Percentiles rank a stretch among this genome's conserved stretches.
Evolutionary conservation across 2,113 vertebrate species (phyloP).

Genomic region (sheep (Ovis aries)): DNA sequence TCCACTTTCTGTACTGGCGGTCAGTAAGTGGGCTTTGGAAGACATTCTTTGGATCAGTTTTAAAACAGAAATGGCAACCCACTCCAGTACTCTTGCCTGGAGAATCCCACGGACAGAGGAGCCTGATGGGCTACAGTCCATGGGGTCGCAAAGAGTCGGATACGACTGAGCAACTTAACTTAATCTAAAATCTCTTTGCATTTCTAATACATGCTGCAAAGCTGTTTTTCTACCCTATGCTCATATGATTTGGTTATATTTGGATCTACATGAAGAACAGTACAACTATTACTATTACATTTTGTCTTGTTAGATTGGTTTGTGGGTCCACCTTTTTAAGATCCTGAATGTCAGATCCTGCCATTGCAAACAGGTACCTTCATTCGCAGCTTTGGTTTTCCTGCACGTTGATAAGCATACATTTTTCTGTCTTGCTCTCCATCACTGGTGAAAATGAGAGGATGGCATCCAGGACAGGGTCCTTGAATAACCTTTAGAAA

Average conservation of each 20-base stretch:
- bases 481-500: not conserved
- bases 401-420: not conserved
- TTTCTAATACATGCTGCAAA: not conserved
- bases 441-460: not conserved
- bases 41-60: not conserved
- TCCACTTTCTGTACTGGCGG: not conserved
- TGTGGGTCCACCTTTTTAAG: not conserved
- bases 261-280: not conserved
- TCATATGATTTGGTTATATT: not conserved
- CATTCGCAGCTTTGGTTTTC: not conserved
- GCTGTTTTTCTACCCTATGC: accelerated
- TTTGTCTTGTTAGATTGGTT: not conserved
- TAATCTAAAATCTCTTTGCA: not conserved
- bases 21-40: not conserved
- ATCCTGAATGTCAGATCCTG: not conserved
- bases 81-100: too few species aligned
- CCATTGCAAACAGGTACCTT: not conserved
- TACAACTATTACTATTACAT: not conserved
- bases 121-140: too few species aligned
- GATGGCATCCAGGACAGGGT: not conserved
- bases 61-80: not conserved
- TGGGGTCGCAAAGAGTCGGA: too few species aligned
- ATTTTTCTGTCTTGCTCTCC: not conserved
- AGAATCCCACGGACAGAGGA: too few species aligned
- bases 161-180: too few species aligned